A percentile compares a stretch with the other conserved stretches of the same genome.
Evolutionary conservation across 2,888 invertebrate species (phyloP).

Genomic region (Chloroclystis v-ata): DNA sequence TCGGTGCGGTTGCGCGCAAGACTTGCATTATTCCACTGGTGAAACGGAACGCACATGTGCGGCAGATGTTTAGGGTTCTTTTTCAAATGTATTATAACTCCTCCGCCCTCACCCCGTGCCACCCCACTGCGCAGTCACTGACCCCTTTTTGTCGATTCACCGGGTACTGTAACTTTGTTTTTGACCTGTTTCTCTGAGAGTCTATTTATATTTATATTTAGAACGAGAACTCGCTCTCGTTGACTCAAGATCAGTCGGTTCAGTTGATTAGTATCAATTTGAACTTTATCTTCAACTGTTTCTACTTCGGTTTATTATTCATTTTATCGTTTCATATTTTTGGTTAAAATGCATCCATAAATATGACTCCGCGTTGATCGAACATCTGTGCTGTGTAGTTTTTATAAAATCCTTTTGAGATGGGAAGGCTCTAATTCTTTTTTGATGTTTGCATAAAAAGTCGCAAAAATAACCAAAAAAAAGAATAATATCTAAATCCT

Average conservation of each 20-base stretch:
- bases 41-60: slow-evolving; percentile 69
- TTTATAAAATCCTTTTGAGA: too few relatives aligned
- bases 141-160: slow-evolving; percentile 62
- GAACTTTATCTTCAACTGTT: slow-evolving; percentile 9
- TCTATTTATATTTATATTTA: slow-evolving; percentile 15
- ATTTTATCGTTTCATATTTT: not conserved
- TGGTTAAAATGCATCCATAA: slow-evolving; percentile 46
- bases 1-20: slow-evolving; percentile 63
- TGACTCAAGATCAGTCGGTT: slow-evolving; percentile 5
- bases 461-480: too few relatives aligned
- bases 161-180: slow-evolving; percentile 51
- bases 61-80: slow-evolving; percentile 74
- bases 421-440: too few relatives aligned
- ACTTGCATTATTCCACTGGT: slow-evolving; percentile 68
- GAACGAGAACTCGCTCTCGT: slow-evolving; percentile 6
- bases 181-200: slow-evolving; percentile 55
- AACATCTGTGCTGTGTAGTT: slow-evolving; percentile 51
- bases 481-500: too few relatives aligned
- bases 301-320: not conserved
- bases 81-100: slow-evolving; percentile 68
- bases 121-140: slow-evolving; percentile 68
- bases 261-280: slow-evolving; percentile 4
- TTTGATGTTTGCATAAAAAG: too few relatives aligned
- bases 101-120: slow-evolving; percentile 39
- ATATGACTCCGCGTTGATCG: slow-evolving; percentile 58